Base-by-base conservation (phyloP, 2,888 invertebrate genomes). In the Ganaspis brasiliensis region DNA sequence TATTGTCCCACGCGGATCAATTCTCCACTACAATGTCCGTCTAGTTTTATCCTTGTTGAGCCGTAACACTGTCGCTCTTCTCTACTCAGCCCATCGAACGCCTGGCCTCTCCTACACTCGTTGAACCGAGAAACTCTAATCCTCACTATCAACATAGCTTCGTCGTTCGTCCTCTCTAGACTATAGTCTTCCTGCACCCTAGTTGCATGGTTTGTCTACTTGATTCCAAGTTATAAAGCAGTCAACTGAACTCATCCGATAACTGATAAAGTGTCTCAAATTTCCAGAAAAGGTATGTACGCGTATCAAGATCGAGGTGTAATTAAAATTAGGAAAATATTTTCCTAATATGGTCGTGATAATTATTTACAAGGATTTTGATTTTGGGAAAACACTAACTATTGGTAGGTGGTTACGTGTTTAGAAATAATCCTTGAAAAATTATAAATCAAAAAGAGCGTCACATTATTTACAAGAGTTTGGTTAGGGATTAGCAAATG, bases 1-100 rank as follows among this genome's bases (percentile, higher is more conserved):
- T 86, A 84, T 84, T 85, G 86, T 88, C 88, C 87, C 89, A 89
- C 88, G 89, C 85, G 85, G 89, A 87, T 89, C 87, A 89, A 82
- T 85, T 84, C 87, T 83, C 83, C 73, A 79, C 82, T 85, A 86
- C 87, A 85, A 86, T 76, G 78, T 63, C 63, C 40, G 19, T 21
- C 37, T 12, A 40, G 77, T 78, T 76, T 57, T 75, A 76, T 74
- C 72, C 71, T 71, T 73, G 56, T 73, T 75, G 74, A 52, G 71
- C 55, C 61, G 72, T 57, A 70, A 70, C 45, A 72, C 72, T 59
- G 71, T 57, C 67, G 57, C 57, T 70, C 52, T 40, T 26, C 73
- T 55, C 61, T 75, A 59, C 57, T 79, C 72, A 52, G 45, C 74
- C 59, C 73, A 52, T 73, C 71, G 59, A 67, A 56, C 67, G 16